Evolutionary conservation across 2,113 vertebrate species (phyloP).

Genomic region (Poicephalus gulielmi): DNA sequence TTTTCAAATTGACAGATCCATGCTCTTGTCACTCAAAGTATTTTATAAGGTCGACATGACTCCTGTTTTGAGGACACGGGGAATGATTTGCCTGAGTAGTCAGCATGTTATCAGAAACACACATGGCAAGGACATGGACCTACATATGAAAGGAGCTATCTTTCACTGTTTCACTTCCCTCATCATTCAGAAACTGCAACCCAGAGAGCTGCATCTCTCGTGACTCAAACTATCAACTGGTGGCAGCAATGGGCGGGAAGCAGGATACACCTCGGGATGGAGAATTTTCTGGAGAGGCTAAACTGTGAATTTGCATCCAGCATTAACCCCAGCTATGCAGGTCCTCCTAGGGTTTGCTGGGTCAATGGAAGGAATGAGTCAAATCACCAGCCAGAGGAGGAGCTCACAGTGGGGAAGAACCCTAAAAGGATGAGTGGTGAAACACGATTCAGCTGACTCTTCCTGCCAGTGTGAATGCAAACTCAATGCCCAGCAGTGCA

Average conservation of each 20-base stretch:
- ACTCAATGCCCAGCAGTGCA: not conserved
- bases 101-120: not conserved
- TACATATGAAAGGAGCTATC: not conserved
- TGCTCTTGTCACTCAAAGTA: not conserved
- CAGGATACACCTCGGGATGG: accelerated
- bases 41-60: not conserved
- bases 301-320: not conserved
- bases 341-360: not conserved
- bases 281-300: not conserved
- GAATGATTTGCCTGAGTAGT: not conserved
- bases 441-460: accelerated
- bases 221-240: not conserved
- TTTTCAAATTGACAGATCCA: not conserved
- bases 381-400: not conserved
- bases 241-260: not conserved
- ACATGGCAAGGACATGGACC: not conserved
- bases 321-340: not conserved
- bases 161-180: not conserved
- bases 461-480: not conserved
- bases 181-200: not conserved
- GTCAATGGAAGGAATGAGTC: not conserved
- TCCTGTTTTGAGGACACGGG: not conserved
- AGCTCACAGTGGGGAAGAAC: not conserved
- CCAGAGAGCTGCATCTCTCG: not conserved
- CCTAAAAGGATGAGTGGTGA: not conserved